Percentiles rank a stretch among this genome's conserved stretches.
Evolutionary conservation across 23 tunicate genomes (phyloP).

Genomic region (Botrylloides violaceus): DNA sequence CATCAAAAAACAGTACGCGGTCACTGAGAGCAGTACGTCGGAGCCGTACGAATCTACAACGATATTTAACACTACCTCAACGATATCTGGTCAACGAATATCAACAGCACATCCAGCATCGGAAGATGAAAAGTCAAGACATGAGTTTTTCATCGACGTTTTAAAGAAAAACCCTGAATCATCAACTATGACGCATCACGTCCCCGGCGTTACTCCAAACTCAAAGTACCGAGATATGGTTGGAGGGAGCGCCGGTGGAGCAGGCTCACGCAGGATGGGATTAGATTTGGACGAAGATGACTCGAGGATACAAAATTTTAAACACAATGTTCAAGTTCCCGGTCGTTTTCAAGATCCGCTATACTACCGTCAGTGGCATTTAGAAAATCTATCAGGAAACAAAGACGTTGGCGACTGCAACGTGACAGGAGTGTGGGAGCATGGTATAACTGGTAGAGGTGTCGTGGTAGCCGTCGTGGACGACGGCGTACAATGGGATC

Average conservation of each 20-base stretch:
- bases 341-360: conserved; percentile 41
- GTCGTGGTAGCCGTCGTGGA: conserved; percentile 95
- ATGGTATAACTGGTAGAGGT: conserved; percentile 72
- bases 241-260: conserved; percentile 20
- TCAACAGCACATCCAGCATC: not conserved
- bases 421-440: conserved; percentile 93
- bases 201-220: conserved; percentile 1
- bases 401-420: conserved; percentile 57
- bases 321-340: not conserved
- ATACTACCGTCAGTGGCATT: conserved; percentile 85
- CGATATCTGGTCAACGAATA: not conserved
- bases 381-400: conserved; percentile 28
- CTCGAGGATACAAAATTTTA: not conserved
- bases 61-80: not conserved
- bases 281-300: conserved; percentile 17
- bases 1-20: not conserved
- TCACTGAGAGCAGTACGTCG: not conserved
- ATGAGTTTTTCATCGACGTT: conserved; percentile 1
- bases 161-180: not conserved
- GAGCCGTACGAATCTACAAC: not conserved
- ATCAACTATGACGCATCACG: not conserved
- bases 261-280: conserved; percentile 18
- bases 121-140: conserved; percentile 15
- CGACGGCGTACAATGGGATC: conserved; percentile 97
- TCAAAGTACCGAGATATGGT: conserved; percentile 10